Evolutionary conservation across 1,140 invertebrate species (phyloP).

Genomic region (Drosophila novamexicana): DNA sequence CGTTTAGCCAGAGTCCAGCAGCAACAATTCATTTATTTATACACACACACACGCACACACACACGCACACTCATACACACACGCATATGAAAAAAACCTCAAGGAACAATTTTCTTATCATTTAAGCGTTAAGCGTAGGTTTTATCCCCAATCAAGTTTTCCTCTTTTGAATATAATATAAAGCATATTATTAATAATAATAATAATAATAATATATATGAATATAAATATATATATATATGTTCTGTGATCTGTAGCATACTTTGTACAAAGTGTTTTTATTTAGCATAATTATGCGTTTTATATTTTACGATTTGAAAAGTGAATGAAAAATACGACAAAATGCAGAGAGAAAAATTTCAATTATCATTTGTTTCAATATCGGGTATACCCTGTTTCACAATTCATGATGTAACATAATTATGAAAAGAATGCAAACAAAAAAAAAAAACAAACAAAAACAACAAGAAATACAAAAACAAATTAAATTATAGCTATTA

Average conservation of each 20-base stretch:
- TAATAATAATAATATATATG: slow-evolving; percentile 53
- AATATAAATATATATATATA: slow-evolving; percentile 68
- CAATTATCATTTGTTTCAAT: slow-evolving; percentile 16
- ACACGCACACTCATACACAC: slow-evolving; percentile 53
- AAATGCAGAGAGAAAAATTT: slow-evolving; percentile 38
- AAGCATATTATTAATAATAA: slow-evolving; percentile 53
- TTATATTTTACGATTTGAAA: slow-evolving; percentile 62
- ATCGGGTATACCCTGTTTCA: not conserved
- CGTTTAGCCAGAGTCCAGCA: slow-evolving; percentile 57
- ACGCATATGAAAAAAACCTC: slow-evolving; percentile 63
- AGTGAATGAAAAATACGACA: slow-evolving; percentile 30
- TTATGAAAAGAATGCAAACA: slow-evolving; percentile 34
- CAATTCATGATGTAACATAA: slow-evolving; percentile 52
- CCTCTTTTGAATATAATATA: slow-evolving; percentile 38
- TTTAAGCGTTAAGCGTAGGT: slow-evolving; percentile 30
- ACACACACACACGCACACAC: slow-evolving; percentile 49
- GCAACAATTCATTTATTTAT: slow-evolving; percentile 60
- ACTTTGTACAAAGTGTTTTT: slow-evolving; percentile 83
- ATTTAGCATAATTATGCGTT: slow-evolving; percentile 80
- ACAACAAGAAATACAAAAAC: slow-evolving; percentile 13
- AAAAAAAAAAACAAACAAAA: slow-evolving; percentile 9
- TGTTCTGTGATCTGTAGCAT: slow-evolving; percentile 84
- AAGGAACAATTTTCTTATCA: slow-evolving; percentile 63
- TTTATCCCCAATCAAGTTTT: slow-evolving; percentile 45
- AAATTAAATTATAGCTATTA: slow-evolving; percentile 60